Evolutionary conservation across 2,797 vertebrate species (phyloP).

Genomic region (Microchirus variegatus): DNA sequence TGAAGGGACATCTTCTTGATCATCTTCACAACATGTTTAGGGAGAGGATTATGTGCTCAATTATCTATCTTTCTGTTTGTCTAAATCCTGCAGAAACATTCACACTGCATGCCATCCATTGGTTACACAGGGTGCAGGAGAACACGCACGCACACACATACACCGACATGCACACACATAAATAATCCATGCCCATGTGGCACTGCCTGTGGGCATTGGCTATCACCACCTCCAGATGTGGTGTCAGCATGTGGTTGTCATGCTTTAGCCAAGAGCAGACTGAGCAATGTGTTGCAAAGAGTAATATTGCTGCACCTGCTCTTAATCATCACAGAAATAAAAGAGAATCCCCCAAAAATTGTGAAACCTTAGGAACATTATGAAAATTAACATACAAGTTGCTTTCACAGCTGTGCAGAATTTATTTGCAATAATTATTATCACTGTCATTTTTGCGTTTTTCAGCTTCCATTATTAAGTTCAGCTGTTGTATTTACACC

Average conservation of each 20-base stretch:
- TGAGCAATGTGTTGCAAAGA: constrained; percentile 4
- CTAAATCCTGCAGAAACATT: background rate
- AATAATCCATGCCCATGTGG: constrained; percentile 6
- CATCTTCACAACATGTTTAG: background rate
- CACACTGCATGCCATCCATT: background rate
- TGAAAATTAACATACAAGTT: constrained; percentile 13
- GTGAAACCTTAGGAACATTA: constrained; percentile 19
- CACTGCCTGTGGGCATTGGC: constrained; percentile 16
- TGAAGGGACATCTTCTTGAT: background rate
- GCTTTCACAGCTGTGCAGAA: constrained; percentile 12
- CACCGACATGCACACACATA: background rate
- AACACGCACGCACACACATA: background rate
- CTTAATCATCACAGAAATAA: background rate
- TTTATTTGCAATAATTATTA: background rate
- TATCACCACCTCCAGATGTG: constrained; percentile 53
- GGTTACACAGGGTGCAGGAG: background rate
- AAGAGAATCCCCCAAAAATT: background rate
- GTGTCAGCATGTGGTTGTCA: constrained; percentile 46
- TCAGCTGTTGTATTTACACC: constrained; percentile 7
- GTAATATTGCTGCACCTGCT: constrained; percentile 3
- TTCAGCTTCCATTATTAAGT: constrained; percentile 15
- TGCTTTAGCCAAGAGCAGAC: constrained; percentile 12
- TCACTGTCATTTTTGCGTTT: constrained; percentile 13
- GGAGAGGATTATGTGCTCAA: background rate
- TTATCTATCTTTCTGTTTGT: background rate